Conservation (phyloP, 2,797 vertebrate species). For the Anguilla obscura region DNA sequence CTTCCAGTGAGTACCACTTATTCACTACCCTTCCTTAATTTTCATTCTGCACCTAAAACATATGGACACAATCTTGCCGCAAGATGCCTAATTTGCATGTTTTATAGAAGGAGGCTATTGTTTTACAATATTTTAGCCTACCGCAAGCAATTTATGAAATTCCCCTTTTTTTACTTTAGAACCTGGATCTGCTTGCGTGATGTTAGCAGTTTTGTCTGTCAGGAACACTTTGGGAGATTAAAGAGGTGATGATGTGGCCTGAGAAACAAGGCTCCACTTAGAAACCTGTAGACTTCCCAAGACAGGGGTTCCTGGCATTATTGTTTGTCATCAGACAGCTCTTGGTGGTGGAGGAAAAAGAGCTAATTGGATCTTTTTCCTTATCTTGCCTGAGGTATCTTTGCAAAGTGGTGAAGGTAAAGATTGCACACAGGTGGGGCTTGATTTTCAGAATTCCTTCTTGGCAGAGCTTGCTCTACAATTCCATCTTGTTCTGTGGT, state of each 20-base stretch:
- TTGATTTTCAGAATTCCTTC: neutral
- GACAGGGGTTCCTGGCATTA: constrained; percentile 1
- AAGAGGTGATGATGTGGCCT: constrained; percentile 57
- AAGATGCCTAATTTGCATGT: constrained; percentile 58
- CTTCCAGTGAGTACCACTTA: constrained; percentile 33
- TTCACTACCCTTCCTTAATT: constrained; percentile 34
- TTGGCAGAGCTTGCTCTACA: constrained; percentile 6
- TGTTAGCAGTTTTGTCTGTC: constrained; percentile 60
- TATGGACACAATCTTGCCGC: constrained; percentile 62
- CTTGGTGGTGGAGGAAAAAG: constrained; percentile 9
- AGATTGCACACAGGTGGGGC: constrained; percentile 37
- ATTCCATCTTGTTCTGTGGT: neutral
- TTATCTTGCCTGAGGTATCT: neutral
- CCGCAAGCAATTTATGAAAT: constrained; percentile 56
- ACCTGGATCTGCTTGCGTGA: constrained; percentile 50
- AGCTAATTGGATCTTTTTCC: neutral
- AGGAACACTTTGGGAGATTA: constrained; percentile 64
- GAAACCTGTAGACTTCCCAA: constrained; percentile 24
- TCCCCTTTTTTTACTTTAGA: constrained; percentile 61
- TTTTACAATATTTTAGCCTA: constrained; percentile 50
- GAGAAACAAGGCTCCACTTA: constrained; percentile 41
- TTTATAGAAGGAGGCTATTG: constrained; percentile 54
- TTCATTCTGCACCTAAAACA: constrained; percentile 46
- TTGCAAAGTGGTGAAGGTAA: constrained; percentile 13
- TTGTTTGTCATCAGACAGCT: constrained; percentile 25